Conservation (phyloP, 2,113 vertebrate species). For the Naja naja region DNA sequence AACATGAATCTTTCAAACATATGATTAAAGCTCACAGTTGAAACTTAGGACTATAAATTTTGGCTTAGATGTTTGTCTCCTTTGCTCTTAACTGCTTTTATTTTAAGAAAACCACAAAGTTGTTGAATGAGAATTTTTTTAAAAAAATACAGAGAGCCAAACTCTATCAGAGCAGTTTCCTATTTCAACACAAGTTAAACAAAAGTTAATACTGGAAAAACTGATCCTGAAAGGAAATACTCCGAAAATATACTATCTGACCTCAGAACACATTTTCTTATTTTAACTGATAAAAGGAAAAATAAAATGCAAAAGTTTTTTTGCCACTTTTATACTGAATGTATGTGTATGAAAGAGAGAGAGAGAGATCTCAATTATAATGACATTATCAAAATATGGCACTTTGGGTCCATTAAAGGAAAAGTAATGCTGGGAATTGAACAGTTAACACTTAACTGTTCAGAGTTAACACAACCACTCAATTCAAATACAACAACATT, state of each 20-base stretch:
- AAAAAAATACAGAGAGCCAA: slow-evolving; percentile 7
- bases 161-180: slow-evolving; percentile 27
- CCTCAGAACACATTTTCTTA: slow-evolving; percentile 13
- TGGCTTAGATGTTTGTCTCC: background rate
- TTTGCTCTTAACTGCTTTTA: slow-evolving; percentile 31
- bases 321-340: background rate
- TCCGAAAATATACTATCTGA: background rate
- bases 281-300: slow-evolving; percentile 10
- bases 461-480: background rate
- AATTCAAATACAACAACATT: background rate
- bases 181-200: slow-evolving; percentile 33
- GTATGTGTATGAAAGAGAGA: background rate
- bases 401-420: background rate
- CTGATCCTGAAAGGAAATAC: background rate
- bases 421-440: background rate
- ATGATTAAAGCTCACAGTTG: background rate
- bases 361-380: background rate
- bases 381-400: background rate
- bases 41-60: background rate
- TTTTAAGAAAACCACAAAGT: slow-evolving; percentile 12
- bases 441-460: background rate
- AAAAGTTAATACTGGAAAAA: slow-evolving; percentile 23
- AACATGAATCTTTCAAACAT: background rate
- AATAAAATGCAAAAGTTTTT: slow-evolving; percentile 16
- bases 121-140: background rate